Conservation (phyloP, 2,797 vertebrate species). For the Tragopan temminckii region DNA sequence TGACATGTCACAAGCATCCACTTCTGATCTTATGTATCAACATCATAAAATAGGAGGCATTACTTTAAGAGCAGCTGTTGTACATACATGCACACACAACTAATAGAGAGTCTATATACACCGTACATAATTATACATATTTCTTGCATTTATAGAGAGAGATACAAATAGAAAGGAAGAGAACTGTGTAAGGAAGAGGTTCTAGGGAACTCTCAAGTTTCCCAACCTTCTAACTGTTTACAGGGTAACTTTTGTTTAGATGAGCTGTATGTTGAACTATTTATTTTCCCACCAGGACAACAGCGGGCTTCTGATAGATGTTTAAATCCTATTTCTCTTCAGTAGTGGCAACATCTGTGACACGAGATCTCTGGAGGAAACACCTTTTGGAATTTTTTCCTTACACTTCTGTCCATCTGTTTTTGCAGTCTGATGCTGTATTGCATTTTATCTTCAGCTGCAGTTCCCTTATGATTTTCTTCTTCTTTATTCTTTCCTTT, state of each 20-base stretch:
- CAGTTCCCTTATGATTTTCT: constrained; percentile 43
- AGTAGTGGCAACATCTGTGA: constrained; percentile 40
- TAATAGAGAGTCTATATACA: not conserved
- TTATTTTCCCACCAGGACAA: constrained; percentile 56
- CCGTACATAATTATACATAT: not conserved
- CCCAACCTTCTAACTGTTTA: constrained; percentile 37
- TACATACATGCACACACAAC: not conserved
- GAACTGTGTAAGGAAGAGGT: not conserved
- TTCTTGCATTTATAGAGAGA: not conserved
- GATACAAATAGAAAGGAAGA: not conserved
- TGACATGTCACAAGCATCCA: not conserved
- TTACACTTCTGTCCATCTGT: constrained; percentile 34
- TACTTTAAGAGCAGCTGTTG: not conserved
- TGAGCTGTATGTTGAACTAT: constrained; percentile 36
- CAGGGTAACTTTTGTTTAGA: constrained; percentile 41
- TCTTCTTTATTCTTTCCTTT: constrained; percentile 24
- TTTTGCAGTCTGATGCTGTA: constrained; percentile 31
- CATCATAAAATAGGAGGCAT: not conserved
- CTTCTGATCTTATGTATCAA: not conserved
- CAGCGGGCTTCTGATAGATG: constrained; percentile 37
- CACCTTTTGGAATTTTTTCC: constrained; percentile 47
- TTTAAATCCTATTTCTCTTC: constrained; percentile 23
- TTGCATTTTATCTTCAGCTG: constrained; percentile 39
- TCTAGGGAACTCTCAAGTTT: constrained; percentile 2
- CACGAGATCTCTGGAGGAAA: constrained; percentile 55